Base-by-base conservation (phyloP, 2,113 vertebrate species). In the Otus sunia region DNA sequence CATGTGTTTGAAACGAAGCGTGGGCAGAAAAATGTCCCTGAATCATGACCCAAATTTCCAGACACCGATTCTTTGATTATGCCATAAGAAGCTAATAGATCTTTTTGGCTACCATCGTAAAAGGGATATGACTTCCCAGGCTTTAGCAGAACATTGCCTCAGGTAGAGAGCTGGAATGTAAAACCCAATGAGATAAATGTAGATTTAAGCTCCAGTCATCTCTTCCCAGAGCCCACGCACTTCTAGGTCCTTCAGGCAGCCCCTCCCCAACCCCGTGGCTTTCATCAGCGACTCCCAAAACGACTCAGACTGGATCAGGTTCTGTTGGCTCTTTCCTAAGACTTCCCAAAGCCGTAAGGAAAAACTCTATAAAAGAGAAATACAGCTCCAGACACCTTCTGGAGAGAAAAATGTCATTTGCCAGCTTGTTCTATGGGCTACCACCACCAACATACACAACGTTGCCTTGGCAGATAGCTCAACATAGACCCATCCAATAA, bases 21-120 rank as follows among this genome's bases (percentile, higher is more conserved):
- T 87, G 89, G 78, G 86, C 88, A 91, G 94, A 82, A 94, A 86
- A 71, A 58, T 87, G 83, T 95, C 91, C 86, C 94, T 95, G 94
- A 94, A 94, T 97, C 97, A 90, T 85, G 95, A 95, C 94, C 95
- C 95, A 94, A 91, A 97, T 97, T 97, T 90, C 90, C 89, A 88
- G 95, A 79, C 86, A 86, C 92, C 11, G 50, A 88, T 96, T 87
- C 92, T 90, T 96, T 96, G 87, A 94, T 96, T 96, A 92, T 66
- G 87, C 94, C 22, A 7, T 95, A 79, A 97, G 95, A 95, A 88
- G 90, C 92, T 90, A 82, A 95, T 94, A 95, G 91, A 97, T 90
- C 92, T 94, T 96, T 67, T 76, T 30, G 8, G 91, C 92, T 88
- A 36, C 75, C 2, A 0, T 82, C 19, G 9, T 96, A 95, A 96